These are phyloP conservation scores for Oceanites oceanicus DNA, from an alignment of 2,113 vertebrate genomes.

Conservation along the genomic window DNA sequence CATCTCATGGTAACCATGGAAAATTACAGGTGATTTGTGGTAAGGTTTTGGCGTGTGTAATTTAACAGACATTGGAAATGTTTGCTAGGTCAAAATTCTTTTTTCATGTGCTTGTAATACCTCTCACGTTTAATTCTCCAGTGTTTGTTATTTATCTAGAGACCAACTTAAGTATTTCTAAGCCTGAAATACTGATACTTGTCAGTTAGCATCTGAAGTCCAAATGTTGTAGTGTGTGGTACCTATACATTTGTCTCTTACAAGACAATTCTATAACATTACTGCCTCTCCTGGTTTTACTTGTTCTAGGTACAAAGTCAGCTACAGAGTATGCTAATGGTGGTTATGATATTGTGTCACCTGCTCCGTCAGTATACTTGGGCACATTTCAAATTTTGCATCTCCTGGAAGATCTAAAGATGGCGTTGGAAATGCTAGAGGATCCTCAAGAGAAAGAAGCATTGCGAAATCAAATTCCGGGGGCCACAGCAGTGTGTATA, in stretches of 20 bases:
- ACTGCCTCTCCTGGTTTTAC: neutral
- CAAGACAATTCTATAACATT: neutral
- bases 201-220: neutral
- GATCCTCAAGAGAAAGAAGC: constrained; percentile 75
- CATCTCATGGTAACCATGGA: constrained; percentile 56
- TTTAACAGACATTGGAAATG: neutral
- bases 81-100: neutral
- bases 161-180: neutral
- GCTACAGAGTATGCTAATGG: constrained; percentile 72
- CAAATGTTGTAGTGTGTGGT: accelerated
- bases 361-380: constrained; percentile 66
- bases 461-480: constrained; percentile 79
- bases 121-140: neutral
- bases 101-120: neutral
- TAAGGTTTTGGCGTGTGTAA: neutral
- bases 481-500: constrained; percentile 76
- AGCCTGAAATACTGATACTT: neutral
- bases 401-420: constrained; percentile 83
- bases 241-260: neutral
- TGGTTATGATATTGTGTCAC: constrained; percentile 66
- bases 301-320: constrained; percentile 81
- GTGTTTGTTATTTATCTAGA: neutral
- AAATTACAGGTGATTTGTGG: constrained; percentile 9
- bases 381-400: constrained; percentile 79
- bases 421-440: constrained; percentile 78